Percentiles rank a stretch among this genome's conserved stretches.
phyloP scores from a whole-genome alignment of 1,140 invertebrate species.

The Harlomillsia oculata region DNA sequence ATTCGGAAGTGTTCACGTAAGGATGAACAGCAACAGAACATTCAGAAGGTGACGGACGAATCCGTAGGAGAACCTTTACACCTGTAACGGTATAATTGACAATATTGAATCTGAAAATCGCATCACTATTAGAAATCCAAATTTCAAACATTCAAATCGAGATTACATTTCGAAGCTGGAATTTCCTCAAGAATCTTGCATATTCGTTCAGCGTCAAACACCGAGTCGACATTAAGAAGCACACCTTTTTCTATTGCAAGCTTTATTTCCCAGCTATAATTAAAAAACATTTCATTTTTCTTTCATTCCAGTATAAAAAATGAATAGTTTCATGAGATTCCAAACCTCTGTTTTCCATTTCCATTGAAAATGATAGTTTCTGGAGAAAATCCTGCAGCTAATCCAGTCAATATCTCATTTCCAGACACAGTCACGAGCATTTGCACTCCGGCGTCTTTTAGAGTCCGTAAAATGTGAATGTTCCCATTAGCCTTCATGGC shows the following conservation, averaged over 20 bases:
- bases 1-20: slow-evolving; percentile 22
- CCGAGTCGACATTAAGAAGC: slow-evolving; percentile 42
- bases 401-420: slow-evolving; percentile 39
- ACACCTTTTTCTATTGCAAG: slow-evolving; percentile 39
- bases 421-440: slow-evolving; percentile 40
- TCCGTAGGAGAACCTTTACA: slow-evolving; percentile 25
- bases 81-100: too few relatives aligned
- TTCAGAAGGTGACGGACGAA: slow-evolving; percentile 6
- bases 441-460: slow-evolving; percentile 37
- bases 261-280: slow-evolving; percentile 39
- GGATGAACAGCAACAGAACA: slow-evolving; percentile 15
- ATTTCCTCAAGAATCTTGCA: too few relatives aligned
- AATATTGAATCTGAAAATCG: too few relatives aligned
- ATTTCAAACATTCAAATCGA: too few relatives aligned
- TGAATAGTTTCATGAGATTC: background rate
- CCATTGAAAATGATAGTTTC: slow-evolving; percentile 41
- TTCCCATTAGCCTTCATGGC: slow-evolving; percentile 42
- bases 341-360: slow-evolving; percentile 41
- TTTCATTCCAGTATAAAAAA: background rate
- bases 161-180: too few relatives aligned
- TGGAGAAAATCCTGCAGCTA: slow-evolving; percentile 38
- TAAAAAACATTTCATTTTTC: background rate
- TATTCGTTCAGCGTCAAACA: slow-evolving; percentile 41
- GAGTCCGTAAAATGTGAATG: slow-evolving; percentile 36
- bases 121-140: too few relatives aligned